Percentiles rank a stretch among this genome's conserved stretches.
Conservation (phyloP, 2,113 vertebrate genomes). For the Plectropomus leopardus region DNA sequence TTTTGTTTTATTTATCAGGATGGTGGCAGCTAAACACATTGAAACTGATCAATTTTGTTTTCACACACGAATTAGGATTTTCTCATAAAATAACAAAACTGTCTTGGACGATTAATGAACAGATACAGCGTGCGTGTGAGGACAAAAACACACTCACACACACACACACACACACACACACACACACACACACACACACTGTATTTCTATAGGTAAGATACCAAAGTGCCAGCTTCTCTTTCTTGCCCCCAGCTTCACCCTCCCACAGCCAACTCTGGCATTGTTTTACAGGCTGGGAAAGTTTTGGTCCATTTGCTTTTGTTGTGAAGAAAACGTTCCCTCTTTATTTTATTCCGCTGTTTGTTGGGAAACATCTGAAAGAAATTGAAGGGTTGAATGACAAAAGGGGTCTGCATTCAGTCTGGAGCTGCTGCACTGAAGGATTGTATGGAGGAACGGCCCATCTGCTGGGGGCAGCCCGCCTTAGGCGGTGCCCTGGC, state of each 20-base stretch:
- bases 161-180: constrained; percentile 52
- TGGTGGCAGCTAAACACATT: constrained; percentile 1
- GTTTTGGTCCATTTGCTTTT: constrained; percentile 84
- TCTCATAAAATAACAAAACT: constrained; percentile 24
- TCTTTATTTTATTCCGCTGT: constrained; percentile 84
- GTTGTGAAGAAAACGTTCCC: constrained; percentile 71
- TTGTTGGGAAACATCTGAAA: constrained; percentile 89
- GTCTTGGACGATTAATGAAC: constrained; percentile 50
- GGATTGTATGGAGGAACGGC: constrained; percentile 75
- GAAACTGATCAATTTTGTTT: constrained; percentile 16
- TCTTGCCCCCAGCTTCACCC: constrained; percentile 68
- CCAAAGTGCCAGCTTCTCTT: constrained; percentile 79
- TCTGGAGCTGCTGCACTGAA: constrained; percentile 67
- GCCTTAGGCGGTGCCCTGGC: constrained; percentile 66
- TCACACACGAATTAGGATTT: constrained; percentile 1
- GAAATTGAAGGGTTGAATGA: constrained; percentile 83
- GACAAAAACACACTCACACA: constrained; percentile 38
- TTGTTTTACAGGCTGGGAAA: constrained; percentile 85
- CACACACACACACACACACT: constrained; percentile 61
- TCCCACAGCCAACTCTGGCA: constrained; percentile 73
- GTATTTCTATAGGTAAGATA: constrained; percentile 86
- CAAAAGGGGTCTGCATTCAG: constrained; percentile 81
- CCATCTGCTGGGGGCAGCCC: constrained; percentile 76
- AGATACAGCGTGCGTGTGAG: constrained; percentile 42
- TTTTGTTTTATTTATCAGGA: constrained; percentile 2